phyloP scores from a whole-genome alignment of 2,113 vertebrate species.

The Coryphaenoides rupestris region DNA sequence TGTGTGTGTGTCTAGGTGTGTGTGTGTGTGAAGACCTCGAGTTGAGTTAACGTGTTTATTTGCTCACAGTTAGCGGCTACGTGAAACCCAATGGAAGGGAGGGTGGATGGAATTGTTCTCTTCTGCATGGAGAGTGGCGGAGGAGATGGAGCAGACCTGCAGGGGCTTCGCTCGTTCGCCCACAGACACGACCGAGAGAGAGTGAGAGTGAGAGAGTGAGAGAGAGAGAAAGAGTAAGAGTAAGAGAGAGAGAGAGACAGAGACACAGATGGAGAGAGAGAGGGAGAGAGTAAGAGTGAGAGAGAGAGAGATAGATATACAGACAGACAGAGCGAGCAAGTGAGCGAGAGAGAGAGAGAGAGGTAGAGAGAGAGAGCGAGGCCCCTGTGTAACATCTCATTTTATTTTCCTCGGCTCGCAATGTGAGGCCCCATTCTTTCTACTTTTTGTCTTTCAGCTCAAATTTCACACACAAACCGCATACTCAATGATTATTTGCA shows the following conservation, averaged over 20 bases:
- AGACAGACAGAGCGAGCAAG: no score
- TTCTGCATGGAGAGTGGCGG: conserved; percentile 46
- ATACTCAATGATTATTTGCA: conserved; percentile 74
- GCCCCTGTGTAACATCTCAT: conserved; percentile 64
- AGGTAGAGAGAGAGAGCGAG: no score
- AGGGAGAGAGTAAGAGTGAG: no score
- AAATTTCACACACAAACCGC: conserved; percentile 65
- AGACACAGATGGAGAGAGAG: no score
- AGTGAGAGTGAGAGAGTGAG: no score
- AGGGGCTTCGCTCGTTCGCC: conserved; percentile 62
- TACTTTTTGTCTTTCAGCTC: conserved; percentile 74
- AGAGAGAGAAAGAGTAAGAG: no score
- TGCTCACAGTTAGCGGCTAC: conserved; percentile 40
- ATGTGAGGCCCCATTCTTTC: conserved; percentile 60
- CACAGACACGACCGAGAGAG: conserved; percentile 50
- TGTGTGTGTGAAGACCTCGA: neutral
- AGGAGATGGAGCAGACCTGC: conserved; percentile 56
- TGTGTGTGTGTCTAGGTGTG: no score
- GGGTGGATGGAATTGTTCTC: conserved; percentile 51
- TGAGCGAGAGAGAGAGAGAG: no score
- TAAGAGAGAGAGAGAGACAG: no score
- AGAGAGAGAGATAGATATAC: no score
- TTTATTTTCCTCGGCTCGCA: conserved; percentile 67
- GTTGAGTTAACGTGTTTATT: conserved; percentile 52
- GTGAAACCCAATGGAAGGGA: conserved; percentile 30